Evolutionary conservation across 2,888 invertebrate species (phyloP).

Genomic region (Eretmocerus hayati): DNA sequence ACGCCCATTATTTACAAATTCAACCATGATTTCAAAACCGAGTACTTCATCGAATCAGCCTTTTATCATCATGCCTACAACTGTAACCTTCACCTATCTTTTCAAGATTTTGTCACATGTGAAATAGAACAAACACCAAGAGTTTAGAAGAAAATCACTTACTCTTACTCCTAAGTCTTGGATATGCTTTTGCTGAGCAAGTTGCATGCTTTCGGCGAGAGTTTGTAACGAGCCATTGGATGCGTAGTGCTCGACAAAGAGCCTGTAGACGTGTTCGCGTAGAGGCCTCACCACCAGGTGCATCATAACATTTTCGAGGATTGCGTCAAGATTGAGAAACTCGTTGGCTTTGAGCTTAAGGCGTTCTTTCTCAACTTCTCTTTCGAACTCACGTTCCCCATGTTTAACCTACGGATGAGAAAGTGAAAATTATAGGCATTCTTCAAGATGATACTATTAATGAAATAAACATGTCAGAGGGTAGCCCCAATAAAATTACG

Average conservation of each 20-base stretch:
- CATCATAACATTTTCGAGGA: conserved; percentile 91
- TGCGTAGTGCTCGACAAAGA: conserved; percentile 85
- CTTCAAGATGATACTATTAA: no score
- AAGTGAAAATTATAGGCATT: no score
- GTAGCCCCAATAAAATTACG: no score
- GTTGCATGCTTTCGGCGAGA: conserved; percentile 64
- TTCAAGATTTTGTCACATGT: no score
- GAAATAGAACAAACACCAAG: no score
- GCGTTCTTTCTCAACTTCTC: conserved; percentile 80
- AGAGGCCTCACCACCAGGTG: conserved; percentile 81
- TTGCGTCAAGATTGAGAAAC: conserved; percentile 91
- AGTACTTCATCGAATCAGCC: no score
- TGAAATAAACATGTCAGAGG: no score
- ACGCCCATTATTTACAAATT: no score
- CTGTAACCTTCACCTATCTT: no score
- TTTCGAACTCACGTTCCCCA: conserved; percentile 87
- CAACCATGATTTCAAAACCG: no score
- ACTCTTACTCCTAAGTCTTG: conserved; percentile 66
- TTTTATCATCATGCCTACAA: no score
- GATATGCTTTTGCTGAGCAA: conserved; percentile 61
- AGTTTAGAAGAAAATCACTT: conserved; percentile 22
- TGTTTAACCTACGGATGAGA: no score
- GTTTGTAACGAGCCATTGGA: conserved; percentile 64
- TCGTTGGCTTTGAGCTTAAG: conserved; percentile 80
- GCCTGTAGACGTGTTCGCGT: conserved; percentile 72